These are phyloP conservation scores for Piprites chloris DNA, from an alignment of 2,113 vertebrate species.

Conservation along the genomic window DNA sequence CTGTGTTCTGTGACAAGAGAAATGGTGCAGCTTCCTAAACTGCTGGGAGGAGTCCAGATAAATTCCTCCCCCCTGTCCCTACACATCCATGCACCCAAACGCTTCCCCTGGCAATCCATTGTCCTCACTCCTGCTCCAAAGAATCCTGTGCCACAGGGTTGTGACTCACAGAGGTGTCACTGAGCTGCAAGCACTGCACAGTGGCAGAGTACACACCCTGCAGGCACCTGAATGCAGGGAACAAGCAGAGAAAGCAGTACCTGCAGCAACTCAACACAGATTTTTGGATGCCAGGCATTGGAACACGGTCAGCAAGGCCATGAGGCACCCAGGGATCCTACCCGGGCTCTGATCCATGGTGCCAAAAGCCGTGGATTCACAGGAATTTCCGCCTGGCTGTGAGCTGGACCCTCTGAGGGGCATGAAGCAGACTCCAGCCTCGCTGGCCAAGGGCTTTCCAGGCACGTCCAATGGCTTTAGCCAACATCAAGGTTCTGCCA, in stretches of 20 bases:
- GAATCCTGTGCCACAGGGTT: background rate
- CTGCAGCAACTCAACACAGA: background rate
- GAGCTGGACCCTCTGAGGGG: fast-evolving
- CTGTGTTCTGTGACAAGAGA: background rate
- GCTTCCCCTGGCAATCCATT: background rate
- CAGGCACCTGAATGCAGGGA: background rate
- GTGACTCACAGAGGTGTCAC: background rate
- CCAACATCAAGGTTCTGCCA: background rate
- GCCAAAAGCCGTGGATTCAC: background rate
- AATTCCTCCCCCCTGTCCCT: background rate
- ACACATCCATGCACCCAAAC: fast-evolving
- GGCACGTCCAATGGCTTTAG: background rate
- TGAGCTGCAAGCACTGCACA: background rate
- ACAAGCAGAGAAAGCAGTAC: background rate
- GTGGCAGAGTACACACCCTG: background rate
- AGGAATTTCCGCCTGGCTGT: background rate
- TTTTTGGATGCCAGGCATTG: background rate
- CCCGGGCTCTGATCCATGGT: background rate
- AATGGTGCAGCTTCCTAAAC: background rate
- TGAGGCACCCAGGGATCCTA: background rate
- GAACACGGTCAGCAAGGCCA: background rate
- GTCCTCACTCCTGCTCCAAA: background rate
- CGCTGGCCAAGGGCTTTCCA: background rate
- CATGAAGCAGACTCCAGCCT: background rate
- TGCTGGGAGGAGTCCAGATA: background rate